Evolutionary conservation across 2,113 vertebrate genomes (phyloP), one percentile per base, ranked within the genome.

Genomic region (Polypterus bichir): DNA sequence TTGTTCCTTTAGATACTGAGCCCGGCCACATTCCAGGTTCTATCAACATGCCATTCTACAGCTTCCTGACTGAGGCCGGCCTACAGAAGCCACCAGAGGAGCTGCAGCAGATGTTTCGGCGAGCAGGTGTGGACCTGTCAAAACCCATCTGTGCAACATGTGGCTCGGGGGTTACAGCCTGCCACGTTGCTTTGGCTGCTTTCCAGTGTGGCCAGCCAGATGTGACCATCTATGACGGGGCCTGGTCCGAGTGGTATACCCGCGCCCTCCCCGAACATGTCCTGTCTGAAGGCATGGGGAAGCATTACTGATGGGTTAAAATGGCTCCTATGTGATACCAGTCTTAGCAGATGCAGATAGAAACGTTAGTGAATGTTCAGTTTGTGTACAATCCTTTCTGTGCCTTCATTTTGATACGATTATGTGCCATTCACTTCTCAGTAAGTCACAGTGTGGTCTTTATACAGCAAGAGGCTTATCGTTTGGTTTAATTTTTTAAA

Each of bases 181-280:
- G 96, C 73, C 92, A 95, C 0, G 78, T 95, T 4, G 88, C 73
- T 0, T 81, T 98, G 59, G 92, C 88, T 0, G 91, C 94, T 3
- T 86, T 92, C 71, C 80, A 94, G 52, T 92, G 94, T 0, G 93
- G 90, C 49, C 85, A 94, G 65, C 74, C 88, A 0, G 83, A 86
- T 0, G 86, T 88, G 2, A 78, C 85, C 2, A 70, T 98, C 65
- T 97, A 97, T 0, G 93, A 99, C 0, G 94, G 96, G 5, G 83
- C 96, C 59, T 98, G 96, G 96, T 72, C 81, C 1, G 94, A 98
- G 65, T 98, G 94, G 93, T 97, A 91, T 69, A 83, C 86, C 78
- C 78, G 85, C 1, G 91, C 93, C 7, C 71, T 70, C 5, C 88
- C 92, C 0, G 89, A 94, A 59, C 71, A 87, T 1, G 59, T 98